Evolutionary conservation across 1,140 invertebrate genomes (phyloP).

Genomic region (Hycleus cichorii): DNA sequence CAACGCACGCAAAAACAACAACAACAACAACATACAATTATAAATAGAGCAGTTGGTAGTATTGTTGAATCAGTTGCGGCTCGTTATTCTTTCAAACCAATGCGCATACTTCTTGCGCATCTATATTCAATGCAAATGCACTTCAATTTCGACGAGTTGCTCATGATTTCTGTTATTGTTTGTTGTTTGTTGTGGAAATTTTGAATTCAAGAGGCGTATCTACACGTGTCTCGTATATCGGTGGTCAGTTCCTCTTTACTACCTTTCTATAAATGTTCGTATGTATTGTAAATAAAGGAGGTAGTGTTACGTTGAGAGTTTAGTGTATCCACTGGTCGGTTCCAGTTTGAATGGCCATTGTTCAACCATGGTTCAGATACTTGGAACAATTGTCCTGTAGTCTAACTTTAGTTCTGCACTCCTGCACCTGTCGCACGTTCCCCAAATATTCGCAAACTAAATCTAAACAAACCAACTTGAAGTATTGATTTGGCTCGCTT

Average conservation of each 20-base stretch:
- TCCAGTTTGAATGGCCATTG: slow-evolving; percentile 27
- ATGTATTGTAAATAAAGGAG: background rate
- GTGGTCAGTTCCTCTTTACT: slow-evolving; percentile 11
- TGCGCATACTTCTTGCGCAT: background rate
- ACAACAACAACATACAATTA: no score
- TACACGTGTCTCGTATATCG: slow-evolving; percentile 16
- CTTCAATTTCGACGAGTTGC: no score
- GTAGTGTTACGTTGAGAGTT: slow-evolving; percentile 9
- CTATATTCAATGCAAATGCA: background rate
- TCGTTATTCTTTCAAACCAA: no score
- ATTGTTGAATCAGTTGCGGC: no score
- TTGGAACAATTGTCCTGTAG: slow-evolving; percentile 21
- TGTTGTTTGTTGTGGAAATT: slow-evolving; percentile 4
- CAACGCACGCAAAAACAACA: no score
- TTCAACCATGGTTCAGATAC: slow-evolving; percentile 29
- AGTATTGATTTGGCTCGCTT: no score
- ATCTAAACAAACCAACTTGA: background rate
- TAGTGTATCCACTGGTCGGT: slow-evolving; percentile 19
- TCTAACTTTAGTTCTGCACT: slow-evolving; percentile 29
- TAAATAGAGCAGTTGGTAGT: background rate
- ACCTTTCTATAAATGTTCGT: slow-evolving; percentile 1
- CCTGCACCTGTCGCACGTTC: slow-evolving; percentile 2
- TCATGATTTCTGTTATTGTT: background rate
- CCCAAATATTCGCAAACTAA: slow-evolving; percentile 12
- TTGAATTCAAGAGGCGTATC: slow-evolving; percentile 12